Evolutionary conservation across 2,888 invertebrate species (phyloP).

Genomic region (Spilosoma lubricipeda): DNA sequence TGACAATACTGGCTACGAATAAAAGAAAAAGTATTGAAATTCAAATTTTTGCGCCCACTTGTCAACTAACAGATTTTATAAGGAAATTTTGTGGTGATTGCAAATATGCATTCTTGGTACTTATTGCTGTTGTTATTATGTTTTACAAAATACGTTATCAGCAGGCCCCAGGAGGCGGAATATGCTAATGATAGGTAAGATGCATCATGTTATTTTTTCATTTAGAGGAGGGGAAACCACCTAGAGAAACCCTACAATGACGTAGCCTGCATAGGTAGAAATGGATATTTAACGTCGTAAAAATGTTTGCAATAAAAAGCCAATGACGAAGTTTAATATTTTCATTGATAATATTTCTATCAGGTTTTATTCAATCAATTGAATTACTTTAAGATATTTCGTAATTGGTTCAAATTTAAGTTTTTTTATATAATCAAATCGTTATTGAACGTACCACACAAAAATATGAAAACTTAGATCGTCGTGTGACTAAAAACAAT

Average conservation of each 20-base stretch:
- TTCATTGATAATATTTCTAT: too few species aligned
- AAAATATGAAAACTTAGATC: not conserved
- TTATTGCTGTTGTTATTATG: slow-evolving; percentile 50
- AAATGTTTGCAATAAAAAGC: not conserved
- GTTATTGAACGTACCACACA: not conserved
- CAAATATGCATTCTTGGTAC: slow-evolving; percentile 59
- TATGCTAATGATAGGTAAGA: slow-evolving; percentile 61
- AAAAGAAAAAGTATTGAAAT: slow-evolving; percentile 42
- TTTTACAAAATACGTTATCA: slow-evolving; percentile 36
- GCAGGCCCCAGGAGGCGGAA: slow-evolving; percentile 60
- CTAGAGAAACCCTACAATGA: not conserved
- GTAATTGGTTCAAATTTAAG: too few species aligned
- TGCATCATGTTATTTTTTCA: not conserved
- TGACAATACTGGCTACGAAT: slow-evolving; percentile 34
- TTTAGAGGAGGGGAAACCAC: not conserved
- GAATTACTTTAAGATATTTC: too few species aligned
- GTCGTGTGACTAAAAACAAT: not conserved
- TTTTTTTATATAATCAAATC: too few species aligned
- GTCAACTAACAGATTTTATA: slow-evolving; percentile 53
- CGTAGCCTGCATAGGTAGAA: too few species aligned
- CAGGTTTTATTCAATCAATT: too few species aligned
- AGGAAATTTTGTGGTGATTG: slow-evolving; percentile 46
- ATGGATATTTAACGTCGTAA: not conserved
- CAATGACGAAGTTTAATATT: not conserved
- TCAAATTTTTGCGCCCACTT: slow-evolving; percentile 43